Evolutionary conservation across 2,797 vertebrate genomes (phyloP).

Genomic region (Sebastes oblongus): DNA sequence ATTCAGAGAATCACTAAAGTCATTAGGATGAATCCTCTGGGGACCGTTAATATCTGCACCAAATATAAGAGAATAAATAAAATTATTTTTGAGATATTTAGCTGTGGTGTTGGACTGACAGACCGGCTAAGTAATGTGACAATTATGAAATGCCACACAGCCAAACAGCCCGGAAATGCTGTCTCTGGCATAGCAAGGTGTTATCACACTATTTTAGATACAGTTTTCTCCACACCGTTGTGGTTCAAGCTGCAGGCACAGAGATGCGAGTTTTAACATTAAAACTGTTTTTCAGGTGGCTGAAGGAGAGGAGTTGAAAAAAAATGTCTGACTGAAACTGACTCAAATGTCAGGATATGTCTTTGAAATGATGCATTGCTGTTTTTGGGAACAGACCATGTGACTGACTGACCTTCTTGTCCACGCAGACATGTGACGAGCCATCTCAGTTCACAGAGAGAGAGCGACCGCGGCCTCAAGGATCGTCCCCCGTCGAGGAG

Average conservation of each 20-base stretch:
- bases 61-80: neutral
- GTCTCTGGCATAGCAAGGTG: slow-evolving; percentile 28
- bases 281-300: neutral
- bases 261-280: neutral
- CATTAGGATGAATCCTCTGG: neutral
- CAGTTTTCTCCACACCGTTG: slow-evolving; percentile 19
- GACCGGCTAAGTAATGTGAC: slow-evolving; percentile 16
- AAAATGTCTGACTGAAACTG: neutral
- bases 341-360: neutral
- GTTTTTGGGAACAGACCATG: neutral
- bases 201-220: slow-evolving; percentile 21
- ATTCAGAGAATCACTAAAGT: neutral
- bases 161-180: slow-evolving; percentile 3
- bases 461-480: slow-evolving; percentile 93
- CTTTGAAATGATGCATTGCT: neutral
- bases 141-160: slow-evolving; percentile 3
- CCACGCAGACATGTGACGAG: slow-evolving; percentile 86
- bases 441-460: slow-evolving; percentile 83
- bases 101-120: neutral
- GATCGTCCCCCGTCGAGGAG: slow-evolving; percentile 96
- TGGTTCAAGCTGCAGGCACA: neutral
- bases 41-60: neutral
- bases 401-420: slow-evolving; percentile 30
- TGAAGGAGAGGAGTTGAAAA: neutral
- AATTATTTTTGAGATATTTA: slow-evolving; percentile 4